Evolutionary conservation across 1,140 invertebrate genomes (phyloP).

Genomic region (Drosophila melanica): DNA sequence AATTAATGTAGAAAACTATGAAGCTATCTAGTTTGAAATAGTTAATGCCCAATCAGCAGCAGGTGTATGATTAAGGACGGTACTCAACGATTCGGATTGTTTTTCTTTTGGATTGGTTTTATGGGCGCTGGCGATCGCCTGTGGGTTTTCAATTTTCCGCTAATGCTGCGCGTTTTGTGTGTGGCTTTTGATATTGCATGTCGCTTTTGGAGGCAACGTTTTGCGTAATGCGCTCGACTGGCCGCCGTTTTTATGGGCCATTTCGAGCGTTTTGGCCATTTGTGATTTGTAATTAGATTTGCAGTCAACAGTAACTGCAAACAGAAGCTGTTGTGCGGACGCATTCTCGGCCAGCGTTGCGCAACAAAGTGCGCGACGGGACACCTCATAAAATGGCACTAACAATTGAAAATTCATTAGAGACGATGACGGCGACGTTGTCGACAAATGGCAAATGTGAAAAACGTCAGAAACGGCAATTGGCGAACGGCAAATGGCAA

Average conservation of each 20-base stretch:
- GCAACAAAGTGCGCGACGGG: conserved; percentile 65
- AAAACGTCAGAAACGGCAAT: conserved; percentile 8
- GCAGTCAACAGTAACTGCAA: conserved; percentile 38
- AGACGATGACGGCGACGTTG: conserved; percentile 37
- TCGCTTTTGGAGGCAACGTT: conserved; percentile 61
- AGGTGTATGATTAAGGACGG: conserved; percentile 5
- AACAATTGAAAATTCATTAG: conserved; percentile 80
- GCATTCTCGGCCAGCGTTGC: conserved; percentile 25
- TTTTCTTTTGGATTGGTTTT: conserved; percentile 17
- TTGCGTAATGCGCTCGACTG: conserved; percentile 77
- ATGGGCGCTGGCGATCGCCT: conserved; percentile 42
- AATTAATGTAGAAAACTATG: too few species aligned
- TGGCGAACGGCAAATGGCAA: conserved; percentile 12
- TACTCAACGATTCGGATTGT: not conserved
- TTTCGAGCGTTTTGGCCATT: conserved; percentile 74
- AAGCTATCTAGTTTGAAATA: not conserved
- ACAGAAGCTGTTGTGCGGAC: conserved; percentile 30
- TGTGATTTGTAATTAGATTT: conserved; percentile 80
- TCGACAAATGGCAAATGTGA: conserved; percentile 23
- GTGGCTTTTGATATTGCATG: conserved; percentile 46
- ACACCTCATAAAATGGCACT: conserved; percentile 76
- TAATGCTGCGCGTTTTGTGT: conserved; percentile 34
- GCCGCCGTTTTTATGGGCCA: conserved; percentile 72
- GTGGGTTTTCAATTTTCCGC: conserved; percentile 71
- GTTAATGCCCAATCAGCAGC: not conserved